These are phyloP conservation scores for Dromococcyx pavoninus DNA, from an alignment of 2,797 vertebrate species.

Conservation along the genomic window DNA sequence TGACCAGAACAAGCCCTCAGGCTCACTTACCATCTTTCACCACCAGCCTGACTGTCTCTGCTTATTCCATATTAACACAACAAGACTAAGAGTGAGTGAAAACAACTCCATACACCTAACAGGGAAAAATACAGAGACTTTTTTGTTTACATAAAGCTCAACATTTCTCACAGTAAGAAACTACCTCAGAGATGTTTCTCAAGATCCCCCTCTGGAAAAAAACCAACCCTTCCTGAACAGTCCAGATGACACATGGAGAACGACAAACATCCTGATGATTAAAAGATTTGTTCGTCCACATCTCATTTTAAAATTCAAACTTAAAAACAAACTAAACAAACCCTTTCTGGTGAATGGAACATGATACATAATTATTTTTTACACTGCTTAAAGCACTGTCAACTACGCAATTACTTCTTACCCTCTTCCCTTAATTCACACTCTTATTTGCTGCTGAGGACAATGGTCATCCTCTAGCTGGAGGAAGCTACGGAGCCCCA, in stretches of 20 bases:
- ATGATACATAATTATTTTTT: background rate
- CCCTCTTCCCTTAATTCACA: background rate
- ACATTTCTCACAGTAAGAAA: conserved; percentile 72
- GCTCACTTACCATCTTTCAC: conserved; percentile 81
- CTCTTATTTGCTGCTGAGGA: background rate
- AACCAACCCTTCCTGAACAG: conserved; percentile 5
- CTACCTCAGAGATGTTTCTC: conserved; percentile 45
- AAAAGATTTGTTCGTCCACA: conserved; percentile 45
- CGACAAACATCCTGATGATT: conserved; percentile 55
- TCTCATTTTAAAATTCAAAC: conserved; percentile 39
- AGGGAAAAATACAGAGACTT: conserved; percentile 61
- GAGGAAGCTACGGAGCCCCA: background rate
- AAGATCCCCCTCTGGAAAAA: conserved; percentile 33
- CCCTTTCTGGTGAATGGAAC: background rate
- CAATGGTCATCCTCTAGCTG: background rate
- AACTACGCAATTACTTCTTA: background rate
- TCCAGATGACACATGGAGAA: conserved; percentile 20
- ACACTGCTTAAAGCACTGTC: background rate
- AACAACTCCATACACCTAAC: conserved; percentile 75
- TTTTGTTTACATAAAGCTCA: conserved; percentile 79
- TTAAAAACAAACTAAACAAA: background rate
- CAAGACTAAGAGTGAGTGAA: conserved; percentile 71
- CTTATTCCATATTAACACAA: conserved; percentile 76
- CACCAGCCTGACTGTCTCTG: conserved; percentile 77
- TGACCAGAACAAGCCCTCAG: conserved; percentile 80